phyloP scores from a whole-genome alignment of 2,888 invertebrate genomes.

The Conops quadrifasciatus region DNA sequence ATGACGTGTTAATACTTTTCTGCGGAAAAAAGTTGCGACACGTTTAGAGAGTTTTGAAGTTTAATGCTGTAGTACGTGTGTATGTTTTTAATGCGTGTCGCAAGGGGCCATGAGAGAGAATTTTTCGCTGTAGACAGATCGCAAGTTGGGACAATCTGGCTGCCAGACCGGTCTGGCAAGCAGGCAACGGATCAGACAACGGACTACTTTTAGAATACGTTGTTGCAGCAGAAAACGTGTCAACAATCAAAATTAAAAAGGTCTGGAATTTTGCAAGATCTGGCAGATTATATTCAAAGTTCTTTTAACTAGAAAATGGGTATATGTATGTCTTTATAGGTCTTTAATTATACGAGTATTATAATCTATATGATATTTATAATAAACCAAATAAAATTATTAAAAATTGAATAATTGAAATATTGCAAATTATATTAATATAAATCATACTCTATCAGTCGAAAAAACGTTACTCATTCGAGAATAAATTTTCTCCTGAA shows the following conservation, averaged over 20 bases:
- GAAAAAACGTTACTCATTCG: no score
- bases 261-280: no score
- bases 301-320: background rate
- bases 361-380: no score
- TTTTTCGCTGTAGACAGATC: background rate
- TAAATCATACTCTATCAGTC: no score
- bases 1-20: slow-evolving; percentile 27
- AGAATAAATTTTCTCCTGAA: no score
- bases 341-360: background rate
- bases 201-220: no score
- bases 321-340: background rate
- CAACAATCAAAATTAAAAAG: background rate
- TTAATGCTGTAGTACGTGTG: background rate
- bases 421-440: no score
- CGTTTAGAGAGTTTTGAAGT: background rate
- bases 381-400: no score
- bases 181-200: background rate
- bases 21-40: background rate
- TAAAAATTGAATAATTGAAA: no score
- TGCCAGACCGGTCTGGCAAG: background rate
- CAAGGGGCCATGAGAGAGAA: slow-evolving; percentile 17
- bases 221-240: slow-evolving; percentile 11
- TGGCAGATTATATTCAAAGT: background rate
- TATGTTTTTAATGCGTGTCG: background rate
- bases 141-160: no score